These are phyloP conservation scores for Neoarius graeffei DNA, from an alignment of 2,113 vertebrate species.

Conservation along the genomic window DNA sequence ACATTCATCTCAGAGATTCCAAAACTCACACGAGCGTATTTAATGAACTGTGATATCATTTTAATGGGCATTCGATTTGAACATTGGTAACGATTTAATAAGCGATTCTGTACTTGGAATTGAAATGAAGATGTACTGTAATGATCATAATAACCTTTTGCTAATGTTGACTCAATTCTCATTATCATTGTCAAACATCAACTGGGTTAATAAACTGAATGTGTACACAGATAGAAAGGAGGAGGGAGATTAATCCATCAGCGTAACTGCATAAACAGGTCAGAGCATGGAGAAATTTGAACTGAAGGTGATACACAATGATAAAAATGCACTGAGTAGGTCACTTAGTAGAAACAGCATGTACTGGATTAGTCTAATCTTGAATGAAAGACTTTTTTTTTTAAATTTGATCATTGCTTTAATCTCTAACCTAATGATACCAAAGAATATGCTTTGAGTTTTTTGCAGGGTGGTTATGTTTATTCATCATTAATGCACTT, in stretches of 20 bases:
- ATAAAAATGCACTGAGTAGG: neutral
- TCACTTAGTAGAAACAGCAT: neutral
- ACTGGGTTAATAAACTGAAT: neutral
- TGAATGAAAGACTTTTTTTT: neutral
- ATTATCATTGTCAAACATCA: constrained; percentile 20
- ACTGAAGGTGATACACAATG: constrained; percentile 19
- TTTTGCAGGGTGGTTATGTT: neutral
- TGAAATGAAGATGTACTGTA: neutral
- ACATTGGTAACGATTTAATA: neutral
- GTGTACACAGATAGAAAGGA: neutral
- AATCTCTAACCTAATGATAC: neutral
- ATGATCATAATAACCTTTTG: neutral
- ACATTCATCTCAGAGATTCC: neutral
- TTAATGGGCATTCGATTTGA: neutral
- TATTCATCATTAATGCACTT: neutral
- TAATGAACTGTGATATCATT: neutral
- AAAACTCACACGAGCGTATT: neutral
- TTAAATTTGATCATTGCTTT: neutral
- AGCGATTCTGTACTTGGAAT: constrained; percentile 5
- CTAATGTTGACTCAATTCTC: constrained; percentile 5
- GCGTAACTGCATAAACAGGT: constrained; percentile 39
- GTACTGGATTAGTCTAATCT: neutral
- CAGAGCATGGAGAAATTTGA: constrained; percentile 50
- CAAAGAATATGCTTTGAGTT: neutral
- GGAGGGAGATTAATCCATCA: constrained; percentile 13